phyloP scores from a whole-genome alignment of 2,888 invertebrate genomes.

The Ophion ellenae region DNA sequence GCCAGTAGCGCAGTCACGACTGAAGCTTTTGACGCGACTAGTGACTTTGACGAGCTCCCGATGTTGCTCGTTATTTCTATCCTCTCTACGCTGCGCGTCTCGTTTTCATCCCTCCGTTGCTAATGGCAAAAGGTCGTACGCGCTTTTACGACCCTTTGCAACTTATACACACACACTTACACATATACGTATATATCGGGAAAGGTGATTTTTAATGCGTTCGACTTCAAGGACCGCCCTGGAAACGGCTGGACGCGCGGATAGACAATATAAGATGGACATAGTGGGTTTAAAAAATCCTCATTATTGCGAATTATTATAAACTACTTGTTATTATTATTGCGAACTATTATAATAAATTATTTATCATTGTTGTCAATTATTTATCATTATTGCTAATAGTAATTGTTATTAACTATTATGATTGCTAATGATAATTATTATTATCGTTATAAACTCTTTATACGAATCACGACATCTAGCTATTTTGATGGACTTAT shows the following conservation, averaged over 20 bases:
- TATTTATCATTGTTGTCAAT: too few relatives aligned
- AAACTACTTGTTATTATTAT: neutral
- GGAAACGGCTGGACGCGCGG: neutral
- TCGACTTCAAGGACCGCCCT: neutral
- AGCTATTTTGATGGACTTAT: too few relatives aligned
- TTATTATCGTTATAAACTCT: too few relatives aligned
- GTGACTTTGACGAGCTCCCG: conserved; percentile 53
- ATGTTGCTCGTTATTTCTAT: conserved; percentile 48
- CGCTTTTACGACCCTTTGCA: conserved; percentile 26
- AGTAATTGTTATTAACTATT: too few relatives aligned
- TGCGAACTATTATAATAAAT: too few relatives aligned
- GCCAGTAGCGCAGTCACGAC: conserved; percentile 35
- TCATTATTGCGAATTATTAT: neutral
- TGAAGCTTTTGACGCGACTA: conserved; percentile 54
- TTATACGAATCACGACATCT: too few relatives aligned
- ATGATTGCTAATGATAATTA: too few relatives aligned
- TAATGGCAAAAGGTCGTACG: conserved; percentile 30
- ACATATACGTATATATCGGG: neutral
- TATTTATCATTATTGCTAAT: too few relatives aligned
- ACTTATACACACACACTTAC: neutral
- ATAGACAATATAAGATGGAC: too few relatives aligned
- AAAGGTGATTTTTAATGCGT: neutral
- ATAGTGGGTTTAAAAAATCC: too few relatives aligned
- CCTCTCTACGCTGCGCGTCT: conserved; percentile 7
- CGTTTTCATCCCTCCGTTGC: conserved; percentile 20